A percentile compares a stretch with the other conserved stretches of the same genome.
Conservation (phyloP, 1,140 invertebrate genomes). For the Delia radicum region DNA sequence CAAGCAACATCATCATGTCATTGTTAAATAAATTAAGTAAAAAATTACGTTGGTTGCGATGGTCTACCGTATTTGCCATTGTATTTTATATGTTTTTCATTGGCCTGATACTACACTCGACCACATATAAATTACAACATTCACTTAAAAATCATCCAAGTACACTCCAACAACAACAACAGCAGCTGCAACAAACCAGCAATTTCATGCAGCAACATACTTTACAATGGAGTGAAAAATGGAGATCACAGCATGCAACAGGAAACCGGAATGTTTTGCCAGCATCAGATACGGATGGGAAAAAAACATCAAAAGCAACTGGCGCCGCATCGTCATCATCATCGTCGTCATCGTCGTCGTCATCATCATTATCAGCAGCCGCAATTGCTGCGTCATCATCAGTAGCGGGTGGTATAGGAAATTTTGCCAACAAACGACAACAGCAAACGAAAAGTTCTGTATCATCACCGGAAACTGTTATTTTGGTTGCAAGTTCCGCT, state of each 20-base stretch:
- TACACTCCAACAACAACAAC: not conserved
- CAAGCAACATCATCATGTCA: conserved; percentile 25
- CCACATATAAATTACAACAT: conserved; percentile 49
- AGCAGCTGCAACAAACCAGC: not conserved
- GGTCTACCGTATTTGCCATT: conserved; percentile 54
- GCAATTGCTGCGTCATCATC: not conserved
- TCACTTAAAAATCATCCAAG: conserved; percentile 21
- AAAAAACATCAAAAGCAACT: not conserved
- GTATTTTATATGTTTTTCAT: conserved; percentile 56
- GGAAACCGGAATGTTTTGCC: conserved; percentile 33
- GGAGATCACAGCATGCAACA: conserved; percentile 25
- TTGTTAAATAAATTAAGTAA: conserved; percentile 53
- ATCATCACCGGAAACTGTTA: conserved; percentile 48
- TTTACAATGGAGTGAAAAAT: not conserved
- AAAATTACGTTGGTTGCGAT: conserved; percentile 53
- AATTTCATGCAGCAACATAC: not conserved
- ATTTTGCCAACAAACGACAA: conserved; percentile 28
- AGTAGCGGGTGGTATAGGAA: conserved; percentile 33
- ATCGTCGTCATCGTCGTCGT: not conserved
- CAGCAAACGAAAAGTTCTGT: conserved; percentile 11
- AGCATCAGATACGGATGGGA: not conserved
- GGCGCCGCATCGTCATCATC: not conserved
- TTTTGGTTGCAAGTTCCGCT: conserved; percentile 53
- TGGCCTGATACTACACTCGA: conserved; percentile 52
- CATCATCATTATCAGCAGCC: conserved; percentile 15